These are phyloP conservation scores for Threskiornis aethiopicus DNA, from an alignment of 2,797 vertebrate species.

Conservation along the genomic window DNA sequence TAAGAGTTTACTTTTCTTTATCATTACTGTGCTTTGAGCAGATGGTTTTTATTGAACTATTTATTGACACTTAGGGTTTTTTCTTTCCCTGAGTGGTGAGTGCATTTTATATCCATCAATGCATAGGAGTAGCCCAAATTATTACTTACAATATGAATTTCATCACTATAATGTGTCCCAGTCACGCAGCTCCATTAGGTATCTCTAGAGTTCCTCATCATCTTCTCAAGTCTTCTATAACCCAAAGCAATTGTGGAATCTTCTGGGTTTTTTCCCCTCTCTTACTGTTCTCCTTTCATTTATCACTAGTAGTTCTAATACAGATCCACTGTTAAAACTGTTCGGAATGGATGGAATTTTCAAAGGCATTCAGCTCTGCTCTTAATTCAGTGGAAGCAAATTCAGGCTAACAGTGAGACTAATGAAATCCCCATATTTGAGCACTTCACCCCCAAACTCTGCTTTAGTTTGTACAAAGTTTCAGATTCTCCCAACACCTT, in stretches of 20 bases:
- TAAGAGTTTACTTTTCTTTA: slow-evolving; percentile 47
- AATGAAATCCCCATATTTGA: background rate
- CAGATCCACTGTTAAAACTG: background rate
- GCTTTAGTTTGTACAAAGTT: background rate
- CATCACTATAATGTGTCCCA: background rate
- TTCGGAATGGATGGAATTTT: background rate
- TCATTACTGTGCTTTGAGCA: slow-evolving; percentile 10
- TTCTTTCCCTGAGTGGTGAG: background rate
- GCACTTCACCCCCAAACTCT: background rate
- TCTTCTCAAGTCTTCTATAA: background rate
- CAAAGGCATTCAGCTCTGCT: background rate
- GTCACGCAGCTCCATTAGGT: background rate
- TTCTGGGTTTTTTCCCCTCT: background rate
- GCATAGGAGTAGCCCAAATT: slow-evolving; percentile 24
- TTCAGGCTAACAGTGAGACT: background rate
- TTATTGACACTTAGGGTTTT: slow-evolving; percentile 29
- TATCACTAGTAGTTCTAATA: background rate
- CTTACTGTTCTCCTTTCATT: background rate
- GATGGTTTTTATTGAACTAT: slow-evolving; percentile 45
- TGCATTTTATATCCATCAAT: slow-evolving; percentile 33
- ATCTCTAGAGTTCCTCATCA: background rate
- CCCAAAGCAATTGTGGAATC: background rate
- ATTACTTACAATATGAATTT: slow-evolving; percentile 12
- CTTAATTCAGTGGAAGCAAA: background rate
- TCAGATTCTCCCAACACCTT: background rate